Percentiles rank a stretch among this genome's conserved stretches.
phyloP scores from a whole-genome alignment of 2,113 vertebrate species.

The Gobio gobio region DNA sequence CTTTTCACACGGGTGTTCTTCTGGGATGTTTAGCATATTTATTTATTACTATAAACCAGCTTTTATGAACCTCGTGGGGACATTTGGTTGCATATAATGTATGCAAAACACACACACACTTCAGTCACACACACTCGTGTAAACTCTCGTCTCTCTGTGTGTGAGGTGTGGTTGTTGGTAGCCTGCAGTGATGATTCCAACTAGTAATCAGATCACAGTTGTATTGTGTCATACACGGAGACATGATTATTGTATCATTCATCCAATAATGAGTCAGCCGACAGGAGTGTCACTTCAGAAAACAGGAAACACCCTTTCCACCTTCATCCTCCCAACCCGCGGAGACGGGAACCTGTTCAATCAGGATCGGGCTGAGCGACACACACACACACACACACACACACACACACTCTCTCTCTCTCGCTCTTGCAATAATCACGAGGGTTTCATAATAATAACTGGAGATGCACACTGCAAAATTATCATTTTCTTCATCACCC shows the following conservation, averaged over 20 bases:
- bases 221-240: constrained; percentile 69
- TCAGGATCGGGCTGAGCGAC: background rate
- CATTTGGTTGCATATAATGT: background rate
- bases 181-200: constrained; percentile 59
- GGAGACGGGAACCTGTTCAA: background rate
- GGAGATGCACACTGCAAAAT: background rate
- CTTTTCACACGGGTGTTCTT: background rate
- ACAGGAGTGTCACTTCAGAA: background rate
- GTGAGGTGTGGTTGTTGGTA: constrained; percentile 63
- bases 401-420: no score
- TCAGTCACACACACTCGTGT: background rate
- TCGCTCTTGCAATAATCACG: background rate
- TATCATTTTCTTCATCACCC: no score
- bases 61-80: no score
- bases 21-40: background rate
- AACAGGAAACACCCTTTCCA: constrained; percentile 3
- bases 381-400: no score
- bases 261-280: constrained; percentile 40
- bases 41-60: background rate
- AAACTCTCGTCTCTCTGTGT: no score
- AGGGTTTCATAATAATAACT: background rate
- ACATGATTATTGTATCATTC: constrained; percentile 70
- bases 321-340: background rate
- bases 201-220: constrained; percentile 68
- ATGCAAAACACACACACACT: background rate